Conservation (phyloP, 2,888 invertebrate genomes). For the Mythimna ferrago region DNA sequence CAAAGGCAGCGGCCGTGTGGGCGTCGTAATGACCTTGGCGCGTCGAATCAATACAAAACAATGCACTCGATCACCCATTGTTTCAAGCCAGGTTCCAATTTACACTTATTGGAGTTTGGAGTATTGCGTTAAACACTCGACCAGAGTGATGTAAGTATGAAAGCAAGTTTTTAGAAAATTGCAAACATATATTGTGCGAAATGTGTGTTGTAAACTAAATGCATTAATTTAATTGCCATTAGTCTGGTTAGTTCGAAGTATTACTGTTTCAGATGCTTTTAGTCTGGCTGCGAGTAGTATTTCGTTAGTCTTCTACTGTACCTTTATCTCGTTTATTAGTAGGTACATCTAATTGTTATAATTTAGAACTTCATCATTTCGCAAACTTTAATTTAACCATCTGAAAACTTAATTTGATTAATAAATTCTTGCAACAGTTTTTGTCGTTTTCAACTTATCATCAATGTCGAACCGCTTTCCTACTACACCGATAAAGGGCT, state of each 20-base stretch:
- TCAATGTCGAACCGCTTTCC: neutral
- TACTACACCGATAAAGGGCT: slow-evolving; percentile 24
- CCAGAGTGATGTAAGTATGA: slow-evolving; percentile 53
- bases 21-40: slow-evolving; percentile 78
- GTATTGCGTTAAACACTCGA: slow-evolving; percentile 48
- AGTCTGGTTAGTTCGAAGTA: slow-evolving; percentile 30
- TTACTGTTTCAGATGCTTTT: slow-evolving; percentile 23
- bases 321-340: neutral
- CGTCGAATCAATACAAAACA: slow-evolving; percentile 75
- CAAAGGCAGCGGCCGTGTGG: slow-evolving; percentile 63
- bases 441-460: slow-evolving; percentile 1
- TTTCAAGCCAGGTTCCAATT: slow-evolving; percentile 68
- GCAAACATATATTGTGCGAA: slow-evolving; percentile 32
- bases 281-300: slow-evolving; percentile 12
- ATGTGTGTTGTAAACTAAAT: slow-evolving; percentile 36
- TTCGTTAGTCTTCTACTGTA: neutral
- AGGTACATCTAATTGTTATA: neutral
- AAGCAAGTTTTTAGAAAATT: slow-evolving; percentile 56
- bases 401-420: neutral
- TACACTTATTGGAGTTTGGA: slow-evolving; percentile 55
- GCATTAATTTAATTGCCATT: slow-evolving; percentile 38
- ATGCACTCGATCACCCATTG: slow-evolving; percentile 80
- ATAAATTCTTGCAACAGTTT: neutral
- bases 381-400: neutral
- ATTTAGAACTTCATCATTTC: neutral